phyloP scores from a whole-genome alignment of 2,888 invertebrate species.

The Cataglyphis rosenhaueri region DNA sequence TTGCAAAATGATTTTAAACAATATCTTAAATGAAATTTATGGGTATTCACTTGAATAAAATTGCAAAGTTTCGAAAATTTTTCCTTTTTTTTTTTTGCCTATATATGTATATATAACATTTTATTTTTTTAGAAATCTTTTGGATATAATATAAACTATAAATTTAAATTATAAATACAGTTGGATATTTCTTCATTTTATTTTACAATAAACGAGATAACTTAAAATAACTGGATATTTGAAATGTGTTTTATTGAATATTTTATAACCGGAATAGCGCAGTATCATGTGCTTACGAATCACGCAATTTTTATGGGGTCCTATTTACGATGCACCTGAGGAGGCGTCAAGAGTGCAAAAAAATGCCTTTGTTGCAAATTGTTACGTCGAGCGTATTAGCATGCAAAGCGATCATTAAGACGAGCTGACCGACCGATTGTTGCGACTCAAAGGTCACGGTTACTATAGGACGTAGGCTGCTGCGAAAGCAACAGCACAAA shows the following conservation, averaged over 20 bases:
- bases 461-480: slow-evolving; percentile 61
- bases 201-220: background rate
- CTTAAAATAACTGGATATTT: background rate
- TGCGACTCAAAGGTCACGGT: slow-evolving; percentile 68
- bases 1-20: background rate
- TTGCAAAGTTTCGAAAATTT: background rate
- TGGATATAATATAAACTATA: too few relatives aligned
- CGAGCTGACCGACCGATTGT: slow-evolving; percentile 57
- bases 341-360: slow-evolving; percentile 7
- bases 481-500: slow-evolving; percentile 52
- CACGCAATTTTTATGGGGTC: background rate
- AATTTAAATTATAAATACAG: background rate
- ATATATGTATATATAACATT: background rate
- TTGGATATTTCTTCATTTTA: background rate
- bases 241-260: background rate
- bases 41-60: background rate
- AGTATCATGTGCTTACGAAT: background rate
- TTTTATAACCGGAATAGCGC: background rate
- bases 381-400: slow-evolving; percentile 41
- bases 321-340: background rate
- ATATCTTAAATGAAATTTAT: background rate
- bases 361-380: slow-evolving; percentile 34
- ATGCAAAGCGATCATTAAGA: slow-evolving; percentile 59
- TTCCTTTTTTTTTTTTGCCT: background rate
- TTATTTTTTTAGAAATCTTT: background rate